A percentile compares a stretch with the other conserved stretches of the same genome.
Evolutionary conservation across 2,888 invertebrate genomes (phyloP).

Genomic region (Frankliniella fusca): DNA sequence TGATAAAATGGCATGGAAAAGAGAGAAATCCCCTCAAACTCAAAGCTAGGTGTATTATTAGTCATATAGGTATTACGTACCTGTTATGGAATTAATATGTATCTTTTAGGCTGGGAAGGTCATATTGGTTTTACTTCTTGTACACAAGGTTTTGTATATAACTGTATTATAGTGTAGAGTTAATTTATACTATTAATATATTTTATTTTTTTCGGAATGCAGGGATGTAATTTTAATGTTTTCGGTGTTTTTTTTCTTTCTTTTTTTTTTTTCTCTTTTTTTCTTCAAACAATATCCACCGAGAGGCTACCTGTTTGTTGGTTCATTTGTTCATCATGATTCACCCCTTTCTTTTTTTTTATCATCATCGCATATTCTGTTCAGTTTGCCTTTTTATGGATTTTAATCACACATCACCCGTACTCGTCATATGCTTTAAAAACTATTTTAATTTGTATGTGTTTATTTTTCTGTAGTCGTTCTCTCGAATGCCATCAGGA

Average conservation of each 20-base stretch:
- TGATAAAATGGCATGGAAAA: neutral
- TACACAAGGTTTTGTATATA: neutral
- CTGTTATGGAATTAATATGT: neutral
- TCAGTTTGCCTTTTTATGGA: neutral
- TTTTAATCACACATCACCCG: conserved; percentile 10
- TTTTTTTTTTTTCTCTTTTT: neutral
- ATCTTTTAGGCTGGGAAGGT: conserved; percentile 9
- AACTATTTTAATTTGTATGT: neutral
- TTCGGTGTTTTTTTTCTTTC: neutral
- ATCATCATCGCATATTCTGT: neutral
- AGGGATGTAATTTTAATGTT: neutral
- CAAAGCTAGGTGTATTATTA: neutral
- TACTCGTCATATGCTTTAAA: neutral
- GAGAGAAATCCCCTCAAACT: neutral
- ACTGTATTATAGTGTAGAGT: conserved; percentile 15
- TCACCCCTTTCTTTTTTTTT: too few species aligned
- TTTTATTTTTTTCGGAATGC: conserved; percentile 11
- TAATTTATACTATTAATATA: conserved; percentile 2
- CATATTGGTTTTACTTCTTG: conserved; percentile 6
- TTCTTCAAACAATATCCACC: neutral
- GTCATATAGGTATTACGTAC: conserved; percentile 21
- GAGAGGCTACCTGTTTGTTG: too few species aligned
- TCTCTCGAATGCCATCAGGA: too few species aligned
- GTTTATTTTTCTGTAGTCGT: neutral
- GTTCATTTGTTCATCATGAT: too few species aligned